Conservation (phyloP, 2,888 invertebrate genomes). For the Pimpla rufipes region DNA sequence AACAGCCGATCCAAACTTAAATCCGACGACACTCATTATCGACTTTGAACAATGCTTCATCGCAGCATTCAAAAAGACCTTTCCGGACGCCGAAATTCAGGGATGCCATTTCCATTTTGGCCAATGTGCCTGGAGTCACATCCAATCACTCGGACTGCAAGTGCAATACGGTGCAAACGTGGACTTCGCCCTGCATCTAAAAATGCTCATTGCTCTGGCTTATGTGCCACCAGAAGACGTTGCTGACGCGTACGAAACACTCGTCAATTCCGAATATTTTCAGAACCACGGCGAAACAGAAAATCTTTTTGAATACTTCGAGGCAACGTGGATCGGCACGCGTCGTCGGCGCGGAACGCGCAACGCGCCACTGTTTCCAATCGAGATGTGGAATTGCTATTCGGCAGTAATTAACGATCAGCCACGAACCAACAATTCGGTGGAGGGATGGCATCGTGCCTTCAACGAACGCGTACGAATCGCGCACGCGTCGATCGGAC, state of each 20-base stretch:
- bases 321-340: slow-evolving; percentile 47
- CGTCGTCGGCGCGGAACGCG: slow-evolving; percentile 11
- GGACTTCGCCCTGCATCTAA: slow-evolving; percentile 35
- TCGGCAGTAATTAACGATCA: slow-evolving; percentile 24
- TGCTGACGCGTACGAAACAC: slow-evolving; percentile 20
- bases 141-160: slow-evolving; percentile 38
- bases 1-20: neutral
- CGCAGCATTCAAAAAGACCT: slow-evolving; percentile 10
- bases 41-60: slow-evolving; percentile 49
- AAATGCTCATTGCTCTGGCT: slow-evolving; percentile 50
- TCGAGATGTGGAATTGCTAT: slow-evolving; percentile 53
- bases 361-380: neutral
- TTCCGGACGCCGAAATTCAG: slow-evolving; percentile 27
- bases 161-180: slow-evolving; percentile 32
- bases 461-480: slow-evolving; percentile 30
- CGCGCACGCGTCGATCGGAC: slow-evolving; percentile 18
- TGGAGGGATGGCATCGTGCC: slow-evolving; percentile 37
- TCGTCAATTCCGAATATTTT: slow-evolving; percentile 34
- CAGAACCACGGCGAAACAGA: slow-evolving; percentile 28
- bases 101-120: slow-evolving; percentile 54
- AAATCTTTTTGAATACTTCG: slow-evolving; percentile 43
- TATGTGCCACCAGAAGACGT: slow-evolving; percentile 49
- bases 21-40: neutral
- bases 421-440: slow-evolving; percentile 39
- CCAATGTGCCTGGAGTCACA: slow-evolving; percentile 30